A percentile compares a stretch with the other conserved stretches of the same genome.
phyloP scores from a whole-genome alignment of 2,113 vertebrate species.

The Mormyrus lacerda region DNA sequence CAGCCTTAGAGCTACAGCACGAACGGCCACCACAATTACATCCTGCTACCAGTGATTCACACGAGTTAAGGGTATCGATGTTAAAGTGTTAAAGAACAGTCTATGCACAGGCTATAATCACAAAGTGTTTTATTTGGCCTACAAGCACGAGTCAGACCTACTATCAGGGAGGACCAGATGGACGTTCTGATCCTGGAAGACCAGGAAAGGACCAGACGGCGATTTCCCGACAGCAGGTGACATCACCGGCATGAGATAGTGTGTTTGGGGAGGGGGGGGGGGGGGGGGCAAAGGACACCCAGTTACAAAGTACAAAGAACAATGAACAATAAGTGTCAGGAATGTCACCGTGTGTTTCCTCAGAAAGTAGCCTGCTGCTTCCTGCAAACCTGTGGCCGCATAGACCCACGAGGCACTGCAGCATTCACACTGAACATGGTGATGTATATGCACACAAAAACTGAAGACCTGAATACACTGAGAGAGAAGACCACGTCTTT shows the following conservation, averaged over 20 bases:
- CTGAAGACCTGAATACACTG: not conserved
- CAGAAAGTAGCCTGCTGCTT: conserved; percentile 16
- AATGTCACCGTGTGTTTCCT: conserved; percentile 32
- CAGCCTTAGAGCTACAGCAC: not conserved
- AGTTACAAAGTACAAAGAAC: not conserved
- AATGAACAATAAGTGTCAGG: conserved; percentile 38
- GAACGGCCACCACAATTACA: not conserved
- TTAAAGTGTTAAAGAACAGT: not conserved
- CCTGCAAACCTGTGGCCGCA: conserved; percentile 1
- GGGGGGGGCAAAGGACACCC: not conserved
- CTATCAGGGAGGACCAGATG: not conserved
- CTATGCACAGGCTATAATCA: not conserved
- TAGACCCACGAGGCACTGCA: not conserved
- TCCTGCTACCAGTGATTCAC: not conserved
- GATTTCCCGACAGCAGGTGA: not conserved
- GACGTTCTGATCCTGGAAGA: not conserved
- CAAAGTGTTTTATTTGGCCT: not conserved
- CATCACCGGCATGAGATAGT: not conserved
- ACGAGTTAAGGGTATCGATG: not conserved
- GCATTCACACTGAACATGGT: not conserved
- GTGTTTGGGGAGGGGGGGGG: not conserved
- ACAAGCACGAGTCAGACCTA: not conserved
- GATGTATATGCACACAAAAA: not conserved
- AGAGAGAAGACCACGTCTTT: not conserved
- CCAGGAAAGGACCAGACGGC: not conserved